Percentiles rank a stretch among this genome's conserved stretches.
phyloP scores from a whole-genome alignment of 2,797 vertebrate genomes.

The Gymnoscopelus braueri region DNA sequence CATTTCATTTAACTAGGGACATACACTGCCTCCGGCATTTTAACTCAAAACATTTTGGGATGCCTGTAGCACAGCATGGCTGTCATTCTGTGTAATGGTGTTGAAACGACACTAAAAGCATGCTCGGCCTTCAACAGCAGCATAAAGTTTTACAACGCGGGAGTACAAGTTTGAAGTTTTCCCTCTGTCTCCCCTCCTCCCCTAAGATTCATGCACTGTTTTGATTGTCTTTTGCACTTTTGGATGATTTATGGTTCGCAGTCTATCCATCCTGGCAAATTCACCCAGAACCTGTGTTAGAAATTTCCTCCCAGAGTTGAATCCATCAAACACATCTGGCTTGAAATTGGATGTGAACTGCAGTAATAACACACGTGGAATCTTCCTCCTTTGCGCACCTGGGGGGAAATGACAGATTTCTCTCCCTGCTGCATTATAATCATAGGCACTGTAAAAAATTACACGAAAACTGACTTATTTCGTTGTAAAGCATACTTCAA shows the following conservation, averaged over 20 bases:
- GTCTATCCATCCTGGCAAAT: constrained; percentile 17
- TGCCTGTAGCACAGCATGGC: constrained; percentile 35
- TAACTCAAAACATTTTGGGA: constrained; percentile 26
- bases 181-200: constrained; percentile 6
- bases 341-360: constrained; percentile 1
- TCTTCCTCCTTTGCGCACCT: constrained; percentile 2
- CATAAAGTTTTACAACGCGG: constrained; percentile 20
- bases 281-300: not conserved
- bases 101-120: constrained; percentile 8
- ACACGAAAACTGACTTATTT: not conserved
- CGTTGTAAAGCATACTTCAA: constrained; percentile 13
- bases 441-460: constrained; percentile 4
- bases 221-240: constrained; percentile 4
- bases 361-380: not conserved
- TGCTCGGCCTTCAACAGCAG: constrained; percentile 8
- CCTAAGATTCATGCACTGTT: constrained; percentile 3
- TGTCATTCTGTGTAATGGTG: constrained; percentile 25
- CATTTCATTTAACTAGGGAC: not conserved
- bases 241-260: not conserved
- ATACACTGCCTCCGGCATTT: not conserved
- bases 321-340: constrained; percentile 9
- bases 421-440: not conserved
- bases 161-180: constrained; percentile 16
- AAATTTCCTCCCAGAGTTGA: constrained; percentile 17
- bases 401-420: constrained; percentile 3